Conservation (phyloP, 2,113 vertebrate genomes). For the Nicator chloris region DNA sequence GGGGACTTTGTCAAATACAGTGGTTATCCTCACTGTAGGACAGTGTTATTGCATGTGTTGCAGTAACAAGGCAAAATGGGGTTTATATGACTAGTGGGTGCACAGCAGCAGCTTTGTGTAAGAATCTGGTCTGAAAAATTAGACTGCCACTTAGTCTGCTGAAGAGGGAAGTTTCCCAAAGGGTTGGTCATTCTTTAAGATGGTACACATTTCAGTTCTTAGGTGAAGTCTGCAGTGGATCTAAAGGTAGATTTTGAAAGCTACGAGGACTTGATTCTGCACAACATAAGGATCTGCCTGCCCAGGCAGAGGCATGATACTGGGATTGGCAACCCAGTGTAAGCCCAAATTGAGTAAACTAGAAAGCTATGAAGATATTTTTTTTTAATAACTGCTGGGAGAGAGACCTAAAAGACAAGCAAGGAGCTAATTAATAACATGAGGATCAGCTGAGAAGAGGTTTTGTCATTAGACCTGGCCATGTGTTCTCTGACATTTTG, state of each 20-base stretch:
- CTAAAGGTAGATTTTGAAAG: background rate
- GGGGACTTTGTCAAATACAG: background rate
- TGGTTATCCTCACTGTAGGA: background rate
- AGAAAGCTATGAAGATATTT: background rate
- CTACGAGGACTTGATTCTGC: background rate
- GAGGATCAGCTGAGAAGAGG: background rate
- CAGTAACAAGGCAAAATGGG: background rate
- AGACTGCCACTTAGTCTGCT: background rate
- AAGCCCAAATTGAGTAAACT: background rate
- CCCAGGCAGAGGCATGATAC: background rate
- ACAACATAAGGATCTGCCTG: fast-evolving
- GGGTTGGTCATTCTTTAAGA: background rate
- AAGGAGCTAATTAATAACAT: background rate
- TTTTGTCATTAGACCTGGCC: background rate
- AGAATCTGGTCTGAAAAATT: background rate
- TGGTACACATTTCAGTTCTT: background rate
- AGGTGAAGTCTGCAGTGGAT: background rate
- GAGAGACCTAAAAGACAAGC: background rate
- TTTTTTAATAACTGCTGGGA: background rate
- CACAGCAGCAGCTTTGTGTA: background rate
- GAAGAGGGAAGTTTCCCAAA: background rate
- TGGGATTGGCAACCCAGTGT: background rate
- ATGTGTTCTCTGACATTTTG: background rate
- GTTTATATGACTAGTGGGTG: background rate
- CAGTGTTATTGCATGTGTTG: background rate